Evolutionary conservation across 2,113 vertebrate species (phyloP).

Genomic region (Daubentonia madagascariensis): DNA sequence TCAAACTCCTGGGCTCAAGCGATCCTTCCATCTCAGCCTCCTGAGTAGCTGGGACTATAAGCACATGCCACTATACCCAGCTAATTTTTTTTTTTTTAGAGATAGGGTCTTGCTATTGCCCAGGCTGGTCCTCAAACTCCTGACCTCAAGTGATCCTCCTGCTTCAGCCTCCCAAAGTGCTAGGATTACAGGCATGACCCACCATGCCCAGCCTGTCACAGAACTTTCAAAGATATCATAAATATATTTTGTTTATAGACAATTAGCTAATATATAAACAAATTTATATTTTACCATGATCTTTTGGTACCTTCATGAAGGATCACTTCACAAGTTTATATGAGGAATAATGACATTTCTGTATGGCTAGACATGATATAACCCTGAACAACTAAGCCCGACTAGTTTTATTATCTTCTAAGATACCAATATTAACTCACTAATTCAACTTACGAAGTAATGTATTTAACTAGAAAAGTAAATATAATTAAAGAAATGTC

Average conservation of each 20-base stretch:
- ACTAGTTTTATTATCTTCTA: neutral
- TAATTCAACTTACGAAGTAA: constrained; percentile 19
- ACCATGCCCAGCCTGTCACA: neutral
- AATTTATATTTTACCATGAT: neutral
- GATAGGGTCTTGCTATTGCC: too few relatives aligned
- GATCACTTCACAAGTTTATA: neutral
- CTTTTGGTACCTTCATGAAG: neutral
- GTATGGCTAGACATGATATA: neutral
- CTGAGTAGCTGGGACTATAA: too few relatives aligned
- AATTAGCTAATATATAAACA: neutral
- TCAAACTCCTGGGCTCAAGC: too few relatives aligned
- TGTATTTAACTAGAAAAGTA: constrained; percentile 22
- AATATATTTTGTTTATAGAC: neutral
- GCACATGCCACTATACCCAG: too few relatives aligned
- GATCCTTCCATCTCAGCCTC: too few relatives aligned
- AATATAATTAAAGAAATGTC: constrained; percentile 9
- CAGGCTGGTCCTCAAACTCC: too few relatives aligned
- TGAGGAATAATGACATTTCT: neutral
- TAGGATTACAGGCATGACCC: too few relatives aligned
- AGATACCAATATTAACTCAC: neutral
- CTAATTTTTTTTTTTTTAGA: too few relatives aligned
- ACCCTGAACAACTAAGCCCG: neutral
- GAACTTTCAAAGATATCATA: neutral
- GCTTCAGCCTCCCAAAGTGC: too few relatives aligned
- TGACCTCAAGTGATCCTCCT: too few relatives aligned